phyloP scores from a whole-genome alignment of 1,140 invertebrate genomes.

The Grapholita molesta region DNA sequence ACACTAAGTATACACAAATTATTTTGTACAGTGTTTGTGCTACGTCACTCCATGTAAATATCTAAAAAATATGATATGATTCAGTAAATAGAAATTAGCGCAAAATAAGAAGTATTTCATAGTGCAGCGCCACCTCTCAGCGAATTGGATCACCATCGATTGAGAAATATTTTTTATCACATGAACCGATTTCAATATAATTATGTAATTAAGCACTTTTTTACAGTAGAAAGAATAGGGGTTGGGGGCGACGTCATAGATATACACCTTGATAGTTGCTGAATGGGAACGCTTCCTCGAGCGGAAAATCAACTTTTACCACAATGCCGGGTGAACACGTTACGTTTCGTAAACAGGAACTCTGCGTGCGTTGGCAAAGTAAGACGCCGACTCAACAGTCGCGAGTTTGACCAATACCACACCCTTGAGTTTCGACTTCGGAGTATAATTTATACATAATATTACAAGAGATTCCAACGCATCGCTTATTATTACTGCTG shows the following conservation, averaged over 20 bases:
- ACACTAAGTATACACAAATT: too few species aligned
- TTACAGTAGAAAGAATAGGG: too few species aligned
- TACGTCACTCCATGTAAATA: too few species aligned
- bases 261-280: slow-evolving; percentile 42
- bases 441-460: not conserved
- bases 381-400: slow-evolving; percentile 7
- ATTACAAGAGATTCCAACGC: not conserved
- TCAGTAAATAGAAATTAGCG: too few species aligned
- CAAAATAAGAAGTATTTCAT: too few species aligned
- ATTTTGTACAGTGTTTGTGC: too few species aligned
- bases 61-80: too few species aligned
- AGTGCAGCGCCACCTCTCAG: too few species aligned
- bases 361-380: slow-evolving; percentile 38
- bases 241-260: slow-evolving; percentile 26
- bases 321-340: slow-evolving; percentile 63
- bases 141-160: too few species aligned
- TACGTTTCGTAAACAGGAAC: slow-evolving; percentile 72
- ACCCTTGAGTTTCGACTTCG: not conserved
- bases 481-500: not conserved
- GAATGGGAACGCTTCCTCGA: slow-evolving; percentile 55
- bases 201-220: too few species aligned
- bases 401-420: not conserved
- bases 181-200: too few species aligned
- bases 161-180: too few species aligned
- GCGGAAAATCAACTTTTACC: slow-evolving; percentile 74